Evolutionary conservation across 92 coral and sea anemone genomes (phyloP).

Genomic region (Anthopleura xanthogrammica): DNA sequence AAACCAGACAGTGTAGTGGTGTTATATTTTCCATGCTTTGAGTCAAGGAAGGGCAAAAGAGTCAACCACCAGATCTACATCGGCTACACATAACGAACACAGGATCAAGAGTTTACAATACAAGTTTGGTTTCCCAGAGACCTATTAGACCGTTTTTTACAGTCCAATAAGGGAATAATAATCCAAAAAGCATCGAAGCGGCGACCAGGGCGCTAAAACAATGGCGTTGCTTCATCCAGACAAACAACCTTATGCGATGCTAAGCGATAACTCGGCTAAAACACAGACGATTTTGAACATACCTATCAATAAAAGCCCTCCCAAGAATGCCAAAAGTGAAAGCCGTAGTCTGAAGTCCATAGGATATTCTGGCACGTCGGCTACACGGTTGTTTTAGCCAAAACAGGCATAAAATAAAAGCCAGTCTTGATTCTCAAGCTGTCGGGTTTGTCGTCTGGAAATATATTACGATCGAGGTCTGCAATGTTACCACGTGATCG

Average conservation of each 20-base stretch:
- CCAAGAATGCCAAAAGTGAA: conserved; percentile 33
- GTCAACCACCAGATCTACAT: neutral
- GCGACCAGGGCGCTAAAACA: neutral
- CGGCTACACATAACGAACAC: neutral
- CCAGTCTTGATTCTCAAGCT: conserved; percentile 9
- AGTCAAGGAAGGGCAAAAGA: neutral
- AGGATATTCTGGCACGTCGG: conserved; percentile 27
- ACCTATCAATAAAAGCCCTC: conserved; percentile 26
- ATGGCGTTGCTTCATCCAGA: conserved; percentile 26
- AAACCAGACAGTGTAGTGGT: too few species aligned
- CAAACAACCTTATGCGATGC: conserved; percentile 13
- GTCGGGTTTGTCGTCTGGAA: conserved; percentile 34
- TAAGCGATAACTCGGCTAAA: conserved; percentile 5
- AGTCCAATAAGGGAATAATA: neutral
- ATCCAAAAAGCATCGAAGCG: neutral
- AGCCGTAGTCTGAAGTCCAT: conserved; percentile 33
- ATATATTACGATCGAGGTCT: conserved; percentile 3
- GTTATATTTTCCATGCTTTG: neutral
- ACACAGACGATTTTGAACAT: conserved; percentile 3
- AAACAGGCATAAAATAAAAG: conserved; percentile 17
- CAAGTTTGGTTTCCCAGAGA: neutral
- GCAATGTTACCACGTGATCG: conserved; percentile 2
- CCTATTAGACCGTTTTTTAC: neutral
- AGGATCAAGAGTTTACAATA: neutral
- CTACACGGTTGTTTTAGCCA: conserved; percentile 23